phyloP scores from a whole-genome alignment of 2,797 vertebrate genomes.

The Acipenser ruthenus region DNA sequence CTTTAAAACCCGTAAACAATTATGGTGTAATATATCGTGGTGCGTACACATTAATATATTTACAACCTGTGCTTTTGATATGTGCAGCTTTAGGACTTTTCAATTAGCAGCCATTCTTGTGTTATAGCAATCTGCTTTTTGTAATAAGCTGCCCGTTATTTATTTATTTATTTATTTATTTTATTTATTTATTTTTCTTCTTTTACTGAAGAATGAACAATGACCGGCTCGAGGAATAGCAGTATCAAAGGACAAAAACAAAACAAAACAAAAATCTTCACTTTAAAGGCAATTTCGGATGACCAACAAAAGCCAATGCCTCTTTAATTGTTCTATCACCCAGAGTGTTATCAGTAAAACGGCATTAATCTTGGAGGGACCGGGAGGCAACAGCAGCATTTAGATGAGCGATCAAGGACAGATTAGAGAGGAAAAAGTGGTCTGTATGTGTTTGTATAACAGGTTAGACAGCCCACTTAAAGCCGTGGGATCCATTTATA shows the following conservation, averaged over 20 bases:
- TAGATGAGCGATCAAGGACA: conserved; percentile 83
- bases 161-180: too few relatives aligned
- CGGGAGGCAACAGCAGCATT: conserved; percentile 59
- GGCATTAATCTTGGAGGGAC: conserved; percentile 56
- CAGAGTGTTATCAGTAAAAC: conserved; percentile 47
- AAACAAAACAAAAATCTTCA: conserved; percentile 29
- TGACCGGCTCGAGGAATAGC: conserved; percentile 26
- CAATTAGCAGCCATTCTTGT: conserved; percentile 16
- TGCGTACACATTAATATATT: conserved; percentile 11
- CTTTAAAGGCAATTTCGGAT: conserved; percentile 38
- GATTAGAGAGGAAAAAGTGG: conserved; percentile 77
- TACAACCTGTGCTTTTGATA: not conserved
- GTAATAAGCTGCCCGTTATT: too few relatives aligned
- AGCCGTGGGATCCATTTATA: conserved; percentile 60
- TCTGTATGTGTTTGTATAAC: conserved; percentile 59
- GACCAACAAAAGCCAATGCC: conserved; percentile 38
- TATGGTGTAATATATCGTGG: not conserved
- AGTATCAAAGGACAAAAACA: not conserved
- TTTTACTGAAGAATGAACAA: conserved; percentile 18
- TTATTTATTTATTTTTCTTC: too few relatives aligned
- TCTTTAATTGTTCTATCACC: conserved; percentile 47
- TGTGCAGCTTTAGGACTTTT: conserved; percentile 26
- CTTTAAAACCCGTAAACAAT: conserved; percentile 9
- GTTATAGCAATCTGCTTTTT: too few relatives aligned
- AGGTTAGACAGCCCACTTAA: conserved; percentile 60